Evolutionary conservation across 1,140 invertebrate species (phyloP).

Genomic region (Pogonomyrmex barbatus): DNA sequence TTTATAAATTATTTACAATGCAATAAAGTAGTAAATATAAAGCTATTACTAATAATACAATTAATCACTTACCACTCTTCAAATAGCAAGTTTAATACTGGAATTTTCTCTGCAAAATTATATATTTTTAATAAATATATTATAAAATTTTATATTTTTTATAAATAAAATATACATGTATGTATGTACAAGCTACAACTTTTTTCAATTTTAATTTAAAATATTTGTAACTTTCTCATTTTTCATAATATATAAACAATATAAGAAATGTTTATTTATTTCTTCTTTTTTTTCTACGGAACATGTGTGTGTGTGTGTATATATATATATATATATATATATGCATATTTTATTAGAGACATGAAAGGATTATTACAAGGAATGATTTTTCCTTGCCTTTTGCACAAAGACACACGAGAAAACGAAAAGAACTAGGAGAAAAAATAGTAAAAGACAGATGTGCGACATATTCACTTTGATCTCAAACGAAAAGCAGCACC

Average conservation of each 20-base stretch:
- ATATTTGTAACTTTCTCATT: not conserved
- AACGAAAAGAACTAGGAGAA: not conserved
- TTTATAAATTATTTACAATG: not conserved
- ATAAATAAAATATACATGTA: too few relatives aligned
- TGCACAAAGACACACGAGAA: not conserved
- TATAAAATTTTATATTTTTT: too few relatives aligned
- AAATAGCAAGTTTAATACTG: not conserved
- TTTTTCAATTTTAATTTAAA: not conserved
- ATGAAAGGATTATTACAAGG: constrained; percentile 3
- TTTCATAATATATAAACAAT: not conserved
- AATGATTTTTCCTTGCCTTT: constrained; percentile 43
- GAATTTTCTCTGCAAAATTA: not conserved
- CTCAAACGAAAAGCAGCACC: constrained; percentile 33
- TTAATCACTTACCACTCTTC: not conserved
- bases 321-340: not conserved
- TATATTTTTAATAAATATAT: too few relatives aligned
- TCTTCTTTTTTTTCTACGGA: not conserved
- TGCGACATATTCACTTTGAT: constrained; percentile 65
- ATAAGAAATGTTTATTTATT: not conserved
- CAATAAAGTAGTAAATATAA: not conserved
- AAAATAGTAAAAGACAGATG: constrained; percentile 4
- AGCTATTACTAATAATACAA: not conserved
- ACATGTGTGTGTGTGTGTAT: not conserved
- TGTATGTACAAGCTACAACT: not conserved
- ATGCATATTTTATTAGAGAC: not conserved